A percentile compares a stretch with the other conserved stretches of the same genome.
Evolutionary conservation across 2,113 vertebrate genomes (phyloP).

Genomic region (Eolophus roseicapilla): DNA sequence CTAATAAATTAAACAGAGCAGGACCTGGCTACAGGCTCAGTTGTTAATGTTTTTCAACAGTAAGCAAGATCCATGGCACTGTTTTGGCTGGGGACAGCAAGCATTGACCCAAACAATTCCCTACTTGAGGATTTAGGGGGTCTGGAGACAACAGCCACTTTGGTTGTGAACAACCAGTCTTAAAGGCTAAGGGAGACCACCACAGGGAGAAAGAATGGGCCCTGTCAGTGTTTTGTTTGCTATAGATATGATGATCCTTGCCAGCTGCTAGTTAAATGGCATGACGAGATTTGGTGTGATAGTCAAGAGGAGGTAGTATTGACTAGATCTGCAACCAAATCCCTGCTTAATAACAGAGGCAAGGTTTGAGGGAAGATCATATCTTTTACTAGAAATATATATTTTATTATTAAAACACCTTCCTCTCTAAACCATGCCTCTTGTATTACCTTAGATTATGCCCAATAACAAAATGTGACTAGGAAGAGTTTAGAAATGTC

Average conservation of each 20-base stretch:
- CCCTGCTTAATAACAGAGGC: background rate
- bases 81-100: background rate
- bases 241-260: background rate
- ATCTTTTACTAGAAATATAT: slow-evolving; percentile 51
- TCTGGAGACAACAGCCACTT: background rate
- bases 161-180: background rate
- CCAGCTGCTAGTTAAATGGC: background rate
- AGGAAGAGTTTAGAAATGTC: background rate
- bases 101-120: background rate
- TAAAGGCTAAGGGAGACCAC: background rate
- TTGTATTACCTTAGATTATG: background rate
- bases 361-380: background rate
- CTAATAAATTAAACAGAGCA: background rate
- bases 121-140: background rate
- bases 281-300: background rate
- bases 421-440: slow-evolving; percentile 20
- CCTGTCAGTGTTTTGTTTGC: background rate
- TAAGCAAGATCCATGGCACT: background rate
- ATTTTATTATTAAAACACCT: slow-evolving; percentile 56
- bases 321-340: background rate
- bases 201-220: background rate
- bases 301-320: background rate
- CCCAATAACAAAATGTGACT: background rate
- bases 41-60: background rate
- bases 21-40: no score